Base-by-base conservation (phyloP, 37 sponge, comb jelly and placozoan genomes). In the Oopsacas minuta region DNA sequence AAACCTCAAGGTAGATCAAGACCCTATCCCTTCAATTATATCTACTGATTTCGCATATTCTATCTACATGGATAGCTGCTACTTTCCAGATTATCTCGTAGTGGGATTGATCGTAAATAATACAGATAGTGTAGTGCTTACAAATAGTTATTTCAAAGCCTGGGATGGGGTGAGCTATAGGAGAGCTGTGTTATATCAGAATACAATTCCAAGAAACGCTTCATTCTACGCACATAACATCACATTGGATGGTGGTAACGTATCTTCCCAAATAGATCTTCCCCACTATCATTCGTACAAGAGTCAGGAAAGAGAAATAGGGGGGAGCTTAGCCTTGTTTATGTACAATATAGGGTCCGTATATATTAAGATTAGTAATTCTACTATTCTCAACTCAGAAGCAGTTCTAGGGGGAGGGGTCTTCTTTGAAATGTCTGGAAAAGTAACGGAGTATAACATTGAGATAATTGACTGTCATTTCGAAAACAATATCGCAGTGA, bases 91-190 rank as follows among this genome's bases (percentile, higher is more conserved):
- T 12, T 61, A 25, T n/a, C 28, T 34, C 20, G 32, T 32, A 34
- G 20, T 61, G 28, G 75, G 32, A 25, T 5, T 61, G 75, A 34
- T 20, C 3, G 3, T 61, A n/a, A 61, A n/a, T 3, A 61, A 61
- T 34, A 61, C 75, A 25, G 30, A n/a, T 3, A 61, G 7, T 3
- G 75, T 61, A 3, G 28, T 10, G 28, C 22, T 61, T 5, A 61
- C 75, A 61, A 61, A 61, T 34, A 61, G 75, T 12, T 61, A 61
- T 61, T 61, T 61, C 30, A 61, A 61, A 61, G 75, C 75, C 1
- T 32, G 17, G 7, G 1, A 10, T 20, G 75, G 22, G 1, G 1
- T 3, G 1, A 10, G 5, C 20, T 61, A 61, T 61, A n/a, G 1
- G 20, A 10, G 75, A 61, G 75, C 75, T 61, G 22, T 61, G 32